These are phyloP conservation scores for Eurois occulta DNA, from an alignment of 2,888 invertebrate species.

Conservation along the genomic window DNA sequence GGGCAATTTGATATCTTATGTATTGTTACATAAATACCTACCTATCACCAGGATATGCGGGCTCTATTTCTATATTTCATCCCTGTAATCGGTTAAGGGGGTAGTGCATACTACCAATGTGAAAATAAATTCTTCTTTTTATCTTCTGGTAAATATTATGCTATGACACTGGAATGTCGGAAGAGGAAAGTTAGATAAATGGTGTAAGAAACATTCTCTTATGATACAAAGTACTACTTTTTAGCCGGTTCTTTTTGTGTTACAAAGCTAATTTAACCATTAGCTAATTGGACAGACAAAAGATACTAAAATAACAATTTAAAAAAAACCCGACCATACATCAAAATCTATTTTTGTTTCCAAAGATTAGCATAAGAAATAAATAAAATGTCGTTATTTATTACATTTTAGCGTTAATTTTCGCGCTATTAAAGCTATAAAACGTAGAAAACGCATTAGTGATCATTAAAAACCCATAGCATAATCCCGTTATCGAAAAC, in stretches of 20 bases:
- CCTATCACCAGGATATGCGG: constrained; percentile 37
- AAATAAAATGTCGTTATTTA: constrained; percentile 47
- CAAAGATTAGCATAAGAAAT: constrained; percentile 46
- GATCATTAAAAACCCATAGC: constrained; percentile 62
- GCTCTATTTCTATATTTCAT: constrained; percentile 53
- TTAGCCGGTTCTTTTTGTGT: not conserved
- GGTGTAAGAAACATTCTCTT: not conserved
- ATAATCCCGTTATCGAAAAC: constrained; percentile 59
- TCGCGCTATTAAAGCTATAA: constrained; percentile 31
- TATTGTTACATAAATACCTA: constrained; percentile 60
- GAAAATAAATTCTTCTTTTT: constrained; percentile 51
- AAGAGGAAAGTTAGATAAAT: constrained; percentile 2
- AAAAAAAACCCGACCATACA: constrained; percentile 7
- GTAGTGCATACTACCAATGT: constrained; percentile 21
- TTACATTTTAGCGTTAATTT: constrained; percentile 49
- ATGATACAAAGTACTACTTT: not conserved
- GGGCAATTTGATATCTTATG: constrained; percentile 54
- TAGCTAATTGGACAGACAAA: constrained; percentile 29
- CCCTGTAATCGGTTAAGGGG: constrained; percentile 46
- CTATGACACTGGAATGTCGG: not conserved
- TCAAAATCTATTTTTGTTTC: constrained; percentile 26
- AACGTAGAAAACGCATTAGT: constrained; percentile 48
- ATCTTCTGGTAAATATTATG: constrained; percentile 27
- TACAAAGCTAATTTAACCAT: not conserved
- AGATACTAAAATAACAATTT: constrained; percentile 25